These are phyloP conservation scores for Kobus ellipsiprymnus DNA, from an alignment of 2,113 vertebrate genomes.

Conservation along the genomic window DNA sequence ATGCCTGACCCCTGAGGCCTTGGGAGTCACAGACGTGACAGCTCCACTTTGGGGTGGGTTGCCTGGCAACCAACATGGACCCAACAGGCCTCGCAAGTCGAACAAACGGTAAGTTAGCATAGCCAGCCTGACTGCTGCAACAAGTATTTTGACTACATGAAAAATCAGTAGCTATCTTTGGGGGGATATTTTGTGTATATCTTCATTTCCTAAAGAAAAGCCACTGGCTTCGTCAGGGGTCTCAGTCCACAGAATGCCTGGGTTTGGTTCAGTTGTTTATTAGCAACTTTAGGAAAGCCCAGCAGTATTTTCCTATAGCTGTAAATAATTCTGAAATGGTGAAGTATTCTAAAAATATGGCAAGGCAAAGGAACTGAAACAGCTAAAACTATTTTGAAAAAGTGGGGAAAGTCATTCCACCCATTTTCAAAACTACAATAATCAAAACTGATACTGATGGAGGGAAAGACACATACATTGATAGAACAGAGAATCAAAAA, in stretches of 20 bases:
- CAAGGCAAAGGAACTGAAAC: neutral
- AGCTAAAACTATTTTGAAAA: slow-evolving; percentile 2
- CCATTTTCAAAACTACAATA: neutral
- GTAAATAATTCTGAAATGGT: neutral
- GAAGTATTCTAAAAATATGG: neutral
- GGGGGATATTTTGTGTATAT: neutral
- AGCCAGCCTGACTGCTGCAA: neutral
- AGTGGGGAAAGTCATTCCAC: neutral
- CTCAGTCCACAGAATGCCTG: neutral
- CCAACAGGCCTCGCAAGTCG: neutral
- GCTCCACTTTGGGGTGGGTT: neutral
- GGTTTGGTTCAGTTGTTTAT: neutral
- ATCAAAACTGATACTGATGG: neutral
- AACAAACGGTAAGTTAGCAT: neutral
- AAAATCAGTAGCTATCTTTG: neutral
- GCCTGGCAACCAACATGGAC: neutral
- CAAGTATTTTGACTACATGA: neutral
- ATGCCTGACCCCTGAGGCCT: neutral
- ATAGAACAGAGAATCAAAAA: neutral
- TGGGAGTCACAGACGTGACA: neutral
- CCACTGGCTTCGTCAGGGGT: neutral
- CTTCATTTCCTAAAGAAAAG: neutral
- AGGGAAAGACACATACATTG: neutral
- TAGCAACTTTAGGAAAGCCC: neutral
- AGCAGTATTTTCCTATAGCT: neutral